Evolutionary conservation across 1,140 invertebrate species (phyloP), one percentile per base, ranked within the genome.

Genomic region (Drosophila pseudoananassae): DNA sequence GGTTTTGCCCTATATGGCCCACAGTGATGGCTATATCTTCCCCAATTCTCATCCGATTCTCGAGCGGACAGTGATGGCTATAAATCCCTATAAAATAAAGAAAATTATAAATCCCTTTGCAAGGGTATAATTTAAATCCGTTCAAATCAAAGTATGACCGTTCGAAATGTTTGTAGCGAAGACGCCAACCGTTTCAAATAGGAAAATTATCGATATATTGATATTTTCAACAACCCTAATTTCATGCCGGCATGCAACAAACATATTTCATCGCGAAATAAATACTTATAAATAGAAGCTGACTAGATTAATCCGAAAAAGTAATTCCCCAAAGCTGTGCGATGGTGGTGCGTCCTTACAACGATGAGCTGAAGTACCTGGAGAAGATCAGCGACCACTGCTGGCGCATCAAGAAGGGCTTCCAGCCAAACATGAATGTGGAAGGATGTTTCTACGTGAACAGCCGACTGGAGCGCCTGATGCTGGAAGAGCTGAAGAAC

Each of bases 341-440:
- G 91, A 98, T 98, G 97, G 97, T 98, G 77, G 97, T 98, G 0
- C 94, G 99, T 46, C 95, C 96, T 31, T 99, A 98, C 92, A 95
- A 99, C 57, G 98, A 99, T 77, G 99, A 99, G 92, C 92, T 99
- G 8, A 94, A 97, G 87, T 99, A 96, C 92, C 93, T 99, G 66
- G 98, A 99, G 91, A 98, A 97, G 92, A 94, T 99, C 12, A 95
- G 94, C 85, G 93, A 96, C 12, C 93, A 96, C 91, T 95, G 94
- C 81, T 99, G 98, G 98, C 95, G 93, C 89, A 99, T 99, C 64
- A 99, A 99, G 92, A 99, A 98, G 92, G 99, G 98, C 4, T 99
- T 99, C 93, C 98, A 99, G 71, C 98, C 98, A 1, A 99, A 99
- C 81, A 99, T 99, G 99, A 99, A 99, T 89, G 98, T 99, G 8